phyloP scores from a whole-genome alignment of 1,140 invertebrate genomes.

The Platyura marginata region DNA sequence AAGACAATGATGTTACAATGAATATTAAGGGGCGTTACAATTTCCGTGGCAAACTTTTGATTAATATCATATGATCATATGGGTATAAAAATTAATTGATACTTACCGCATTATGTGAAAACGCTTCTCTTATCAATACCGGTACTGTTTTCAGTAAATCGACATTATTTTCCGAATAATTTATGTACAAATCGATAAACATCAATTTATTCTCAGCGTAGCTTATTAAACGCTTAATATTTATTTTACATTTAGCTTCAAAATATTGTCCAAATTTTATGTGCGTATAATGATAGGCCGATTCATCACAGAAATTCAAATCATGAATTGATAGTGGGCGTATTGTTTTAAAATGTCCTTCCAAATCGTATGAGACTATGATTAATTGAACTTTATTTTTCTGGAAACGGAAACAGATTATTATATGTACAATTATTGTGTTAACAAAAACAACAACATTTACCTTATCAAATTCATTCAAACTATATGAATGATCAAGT shows the following conservation, averaged over 20 bases:
- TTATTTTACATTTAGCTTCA: slow-evolving; percentile 29
- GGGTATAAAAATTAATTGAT: background rate
- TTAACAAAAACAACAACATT: background rate
- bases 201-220: slow-evolving; percentile 19
- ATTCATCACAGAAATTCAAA: slow-evolving; percentile 25
- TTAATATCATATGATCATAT: background rate
- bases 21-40: background rate
- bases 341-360: background rate
- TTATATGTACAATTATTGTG: background rate
- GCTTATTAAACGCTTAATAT: slow-evolving; percentile 31
- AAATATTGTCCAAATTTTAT: slow-evolving; percentile 36
- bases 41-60: background rate
- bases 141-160: slow-evolving; percentile 35
- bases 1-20: background rate
- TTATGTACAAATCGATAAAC: slow-evolving; percentile 37
- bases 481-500: slow-evolving; percentile 12
- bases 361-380: background rate
- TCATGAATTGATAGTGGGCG: slow-evolving; percentile 9
- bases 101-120: slow-evolving; percentile 15
- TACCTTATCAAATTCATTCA: slow-evolving; percentile 1
- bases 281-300: background rate
- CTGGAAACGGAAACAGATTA: background rate
- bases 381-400: background rate
- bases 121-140: slow-evolving; percentile 28
- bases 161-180: slow-evolving; percentile 25